phyloP scores from a whole-genome alignment of 2,113 vertebrate species.

The Nannospalax galili region DNA sequence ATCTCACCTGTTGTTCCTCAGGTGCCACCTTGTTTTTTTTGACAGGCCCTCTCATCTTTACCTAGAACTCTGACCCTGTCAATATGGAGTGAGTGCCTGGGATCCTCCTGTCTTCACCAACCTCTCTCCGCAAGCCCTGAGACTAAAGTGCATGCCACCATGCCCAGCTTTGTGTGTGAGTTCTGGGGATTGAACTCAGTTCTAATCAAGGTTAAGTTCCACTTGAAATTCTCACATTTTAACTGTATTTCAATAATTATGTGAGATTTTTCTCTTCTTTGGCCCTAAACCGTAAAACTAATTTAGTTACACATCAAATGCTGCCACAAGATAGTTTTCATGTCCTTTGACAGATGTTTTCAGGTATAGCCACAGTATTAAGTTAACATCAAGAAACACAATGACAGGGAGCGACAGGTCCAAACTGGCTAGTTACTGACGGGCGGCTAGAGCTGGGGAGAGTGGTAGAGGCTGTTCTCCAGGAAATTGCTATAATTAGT shows the following conservation, averaged over 20 bases:
- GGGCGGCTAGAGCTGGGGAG: background rate
- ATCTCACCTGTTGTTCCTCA: background rate
- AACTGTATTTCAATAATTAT: background rate
- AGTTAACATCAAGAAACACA: background rate
- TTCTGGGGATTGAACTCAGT: background rate
- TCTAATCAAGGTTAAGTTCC: background rate
- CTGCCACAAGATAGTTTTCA: accelerated
- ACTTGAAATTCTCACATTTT: background rate
- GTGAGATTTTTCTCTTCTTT: background rate
- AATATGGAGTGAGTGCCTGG: background rate
- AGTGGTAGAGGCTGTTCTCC: background rate
- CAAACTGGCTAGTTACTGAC: accelerated
- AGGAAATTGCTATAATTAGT: background rate
- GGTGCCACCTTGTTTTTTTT: background rate
- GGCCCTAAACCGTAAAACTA: too few species aligned
- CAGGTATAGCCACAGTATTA: accelerated
- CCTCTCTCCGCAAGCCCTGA: background rate
- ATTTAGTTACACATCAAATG: accelerated
- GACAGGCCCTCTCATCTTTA: background rate
- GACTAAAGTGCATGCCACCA: background rate
- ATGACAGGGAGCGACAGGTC: background rate
- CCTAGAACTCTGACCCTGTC: background rate
- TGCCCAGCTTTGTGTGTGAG: too few species aligned
- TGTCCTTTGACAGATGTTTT: background rate
- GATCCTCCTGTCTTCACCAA: background rate